Percentiles rank a stretch among this genome's conserved stretches.
Conservation (phyloP, 2,113 vertebrate genomes). For the Xyrauchen texanus region DNA sequence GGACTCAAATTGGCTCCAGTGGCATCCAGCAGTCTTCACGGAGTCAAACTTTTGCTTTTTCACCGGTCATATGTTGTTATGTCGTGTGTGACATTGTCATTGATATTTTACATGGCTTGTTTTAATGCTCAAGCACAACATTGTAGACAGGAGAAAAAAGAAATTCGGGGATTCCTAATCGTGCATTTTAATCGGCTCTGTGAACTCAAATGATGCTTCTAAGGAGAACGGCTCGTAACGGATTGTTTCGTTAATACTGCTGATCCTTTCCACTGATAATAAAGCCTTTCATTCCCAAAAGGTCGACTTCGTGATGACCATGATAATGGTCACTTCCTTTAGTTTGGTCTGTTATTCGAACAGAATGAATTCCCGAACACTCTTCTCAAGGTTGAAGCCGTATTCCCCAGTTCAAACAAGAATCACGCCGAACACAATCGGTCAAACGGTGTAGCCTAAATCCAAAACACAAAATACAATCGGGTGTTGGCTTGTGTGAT, state of each 20-base stretch:
- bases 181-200: background rate
- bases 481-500: no score
- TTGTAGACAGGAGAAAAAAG: background rate
- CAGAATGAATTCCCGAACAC: conserved; percentile 5
- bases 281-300: conserved; percentile 6
- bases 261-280: conserved; percentile 18
- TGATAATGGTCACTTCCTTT: conserved; percentile 22
- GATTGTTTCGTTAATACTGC: conserved; percentile 2
- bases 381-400: conserved; percentile 7
- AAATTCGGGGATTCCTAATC: background rate
- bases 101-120: background rate
- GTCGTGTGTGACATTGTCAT: background rate
- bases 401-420: conserved; percentile 21
- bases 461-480: no score
- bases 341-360: background rate
- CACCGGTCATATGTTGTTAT: background rate
- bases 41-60: no score
- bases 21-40: no score
- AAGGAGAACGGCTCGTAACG: background rate
- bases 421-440: background rate
- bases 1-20: no score
- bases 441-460: background rate
- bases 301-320: background rate
- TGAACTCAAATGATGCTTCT: background rate
- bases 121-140: background rate